Percentiles rank a stretch among this genome's conserved stretches.
Conservation (phyloP, 2,113 vertebrate genomes). For the Onychostoma macrolepis region DNA sequence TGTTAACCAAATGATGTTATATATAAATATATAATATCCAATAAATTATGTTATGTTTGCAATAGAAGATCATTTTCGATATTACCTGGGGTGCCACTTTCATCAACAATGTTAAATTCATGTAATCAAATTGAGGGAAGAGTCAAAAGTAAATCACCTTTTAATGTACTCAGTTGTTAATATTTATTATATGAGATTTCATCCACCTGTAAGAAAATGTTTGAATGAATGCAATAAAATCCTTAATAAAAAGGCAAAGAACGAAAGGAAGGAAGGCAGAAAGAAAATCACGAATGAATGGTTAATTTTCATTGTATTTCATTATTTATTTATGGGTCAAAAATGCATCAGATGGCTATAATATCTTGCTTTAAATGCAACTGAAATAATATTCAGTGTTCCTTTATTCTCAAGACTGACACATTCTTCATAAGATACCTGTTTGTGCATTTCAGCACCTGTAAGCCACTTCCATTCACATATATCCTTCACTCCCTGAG, state of each 20-base stretch:
- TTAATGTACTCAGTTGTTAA: no score
- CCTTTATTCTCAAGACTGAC: background rate
- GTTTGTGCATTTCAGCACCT: background rate
- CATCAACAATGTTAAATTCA: background rate
- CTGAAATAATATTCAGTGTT: background rate
- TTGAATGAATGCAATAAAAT: no score
- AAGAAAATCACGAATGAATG: background rate
- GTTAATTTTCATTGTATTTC: background rate
- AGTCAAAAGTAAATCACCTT: background rate
- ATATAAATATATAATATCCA: no score
- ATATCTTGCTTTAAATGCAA: background rate
- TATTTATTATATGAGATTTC: no score
- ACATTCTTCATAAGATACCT: background rate
- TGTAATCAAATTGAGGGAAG: background rate
- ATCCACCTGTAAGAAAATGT: no score
- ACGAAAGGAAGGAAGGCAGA: no score
- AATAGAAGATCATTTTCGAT: background rate
- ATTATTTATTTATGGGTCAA: background rate
- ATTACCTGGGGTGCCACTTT: background rate
- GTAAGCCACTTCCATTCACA: background rate
- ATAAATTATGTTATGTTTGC: background rate
- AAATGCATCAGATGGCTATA: background rate
- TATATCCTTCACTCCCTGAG: background rate
- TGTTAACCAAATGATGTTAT: background rate
- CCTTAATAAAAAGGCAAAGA: no score